phyloP scores from a whole-genome alignment of 1,140 invertebrate species.

The Pseudomyrmex sp. region DNA sequence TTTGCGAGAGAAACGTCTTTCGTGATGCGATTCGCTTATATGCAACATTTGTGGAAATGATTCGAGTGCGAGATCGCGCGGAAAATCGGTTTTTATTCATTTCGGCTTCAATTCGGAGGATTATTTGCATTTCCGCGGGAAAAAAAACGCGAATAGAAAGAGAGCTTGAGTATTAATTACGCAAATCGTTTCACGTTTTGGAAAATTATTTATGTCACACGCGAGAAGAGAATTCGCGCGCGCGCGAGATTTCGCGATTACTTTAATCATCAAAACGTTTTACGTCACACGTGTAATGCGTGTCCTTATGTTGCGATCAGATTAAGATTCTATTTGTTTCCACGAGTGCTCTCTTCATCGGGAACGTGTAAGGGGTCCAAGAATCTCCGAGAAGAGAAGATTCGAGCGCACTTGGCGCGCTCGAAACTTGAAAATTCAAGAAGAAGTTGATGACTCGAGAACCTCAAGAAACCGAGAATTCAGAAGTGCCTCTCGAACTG shows the following conservation, averaged over 20 bases:
- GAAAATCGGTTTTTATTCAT: constrained; percentile 45
- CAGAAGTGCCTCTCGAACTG: not conserved
- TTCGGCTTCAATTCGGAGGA: constrained; percentile 1
- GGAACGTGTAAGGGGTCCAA: not conserved
- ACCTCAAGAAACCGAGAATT: not conserved
- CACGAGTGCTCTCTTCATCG: not conserved
- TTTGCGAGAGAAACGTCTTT: not conserved
- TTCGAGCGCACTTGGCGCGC: not conserved
- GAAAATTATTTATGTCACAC: not conserved
- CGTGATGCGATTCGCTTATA: constrained; percentile 21
- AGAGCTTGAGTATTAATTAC: not conserved
- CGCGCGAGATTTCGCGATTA: not conserved
- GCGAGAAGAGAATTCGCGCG: not conserved
- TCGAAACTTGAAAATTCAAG: not conserved
- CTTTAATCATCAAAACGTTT: not conserved
- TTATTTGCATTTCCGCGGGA: constrained; percentile 15
- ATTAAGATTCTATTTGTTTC: not conserved
- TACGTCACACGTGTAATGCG: no score
- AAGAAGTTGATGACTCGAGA: not conserved
- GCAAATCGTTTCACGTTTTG: not conserved
- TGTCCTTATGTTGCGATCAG: not conserved
- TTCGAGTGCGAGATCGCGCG: constrained; percentile 19
- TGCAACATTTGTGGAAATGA: constrained; percentile 31
- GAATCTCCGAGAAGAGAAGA: not conserved
- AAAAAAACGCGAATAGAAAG: constrained; percentile 1